A percentile compares a stretch with the other conserved stretches of the same genome.
These are phyloP conservation scores for Chrysodeixis includens DNA, from an alignment of 2,888 invertebrate genomes.

Conservation along the genomic window DNA sequence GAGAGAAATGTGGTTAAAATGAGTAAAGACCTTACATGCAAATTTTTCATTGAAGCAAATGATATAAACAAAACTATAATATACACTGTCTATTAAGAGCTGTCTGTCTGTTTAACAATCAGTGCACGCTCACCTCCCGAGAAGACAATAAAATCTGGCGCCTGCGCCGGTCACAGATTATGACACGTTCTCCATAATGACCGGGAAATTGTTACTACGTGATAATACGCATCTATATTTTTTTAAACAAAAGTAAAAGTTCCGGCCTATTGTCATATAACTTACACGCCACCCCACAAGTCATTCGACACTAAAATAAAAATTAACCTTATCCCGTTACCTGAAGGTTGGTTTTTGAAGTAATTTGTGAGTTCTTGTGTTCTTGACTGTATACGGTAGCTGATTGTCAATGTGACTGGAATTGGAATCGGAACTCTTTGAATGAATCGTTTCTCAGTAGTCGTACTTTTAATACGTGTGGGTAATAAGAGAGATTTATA, in stretches of 20 bases:
- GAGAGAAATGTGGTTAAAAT: neutral
- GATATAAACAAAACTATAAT: too few species aligned
- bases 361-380: neutral
- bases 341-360: neutral
- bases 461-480: conserved; percentile 54
- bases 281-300: neutral
- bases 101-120: conserved; percentile 54
- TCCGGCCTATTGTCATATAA: conserved; percentile 65
- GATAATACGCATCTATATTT: conserved; percentile 71
- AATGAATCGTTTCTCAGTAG: conserved; percentile 64
- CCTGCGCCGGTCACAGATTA: conserved; percentile 81
- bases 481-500: conserved; percentile 20
- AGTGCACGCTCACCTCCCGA: conserved; percentile 64
- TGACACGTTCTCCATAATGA: conserved; percentile 85
- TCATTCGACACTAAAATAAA: neutral
- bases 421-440: conserved; percentile 65
- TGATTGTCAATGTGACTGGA: conserved; percentile 72
- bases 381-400: conserved; percentile 79
- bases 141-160: conserved; percentile 84
- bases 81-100: conserved; percentile 41
- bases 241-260: conserved; percentile 82
- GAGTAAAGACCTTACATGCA: neutral
- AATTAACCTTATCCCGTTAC: neutral
- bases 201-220: conserved; percentile 84
- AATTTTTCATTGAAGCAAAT: neutral